These are phyloP conservation scores for Porites divaricata DNA, from an alignment of 92 coral and sea anemone species.

Conservation along the genomic window DNA sequence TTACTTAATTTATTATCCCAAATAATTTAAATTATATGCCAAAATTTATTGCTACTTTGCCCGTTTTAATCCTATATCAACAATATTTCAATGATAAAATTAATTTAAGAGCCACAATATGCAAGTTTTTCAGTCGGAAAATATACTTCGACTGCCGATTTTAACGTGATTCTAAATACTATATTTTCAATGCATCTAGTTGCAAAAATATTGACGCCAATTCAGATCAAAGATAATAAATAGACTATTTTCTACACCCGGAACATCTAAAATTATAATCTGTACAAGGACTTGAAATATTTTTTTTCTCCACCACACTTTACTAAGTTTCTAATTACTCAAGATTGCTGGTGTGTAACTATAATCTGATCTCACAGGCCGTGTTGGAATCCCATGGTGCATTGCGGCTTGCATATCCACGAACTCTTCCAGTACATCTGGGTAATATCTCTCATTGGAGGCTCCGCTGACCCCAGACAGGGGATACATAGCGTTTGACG, in stretches of 20 bases:
- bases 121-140: conserved; percentile 3
- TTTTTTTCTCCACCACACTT: neutral
- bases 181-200: neutral
- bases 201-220: neutral
- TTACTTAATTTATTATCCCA: neutral
- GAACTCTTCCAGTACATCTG: conserved; percentile 91
- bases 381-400: conserved; percentile 85
- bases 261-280: neutral
- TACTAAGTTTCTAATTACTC: conserved; percentile 60
- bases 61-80: neutral
- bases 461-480: conserved; percentile 79
- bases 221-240: neutral
- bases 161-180: neutral
- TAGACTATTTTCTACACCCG: neutral
- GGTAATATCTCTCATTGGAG: conserved; percentile 79
- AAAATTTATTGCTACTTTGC: neutral
- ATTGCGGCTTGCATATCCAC: conserved; percentile 94
- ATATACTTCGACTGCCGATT: conserved; percentile 7
- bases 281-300: neutral
- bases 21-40: neutral
- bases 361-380: conserved; percentile 80
- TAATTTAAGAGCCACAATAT: neutral
- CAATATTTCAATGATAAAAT: conserved; percentile 3
- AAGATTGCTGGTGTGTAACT: conserved; percentile 79
- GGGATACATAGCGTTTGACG: conserved; percentile 81